Evolutionary conservation across 2,888 invertebrate genomes (phyloP).

Genomic region (Cosmorhoe ocellata): DNA sequence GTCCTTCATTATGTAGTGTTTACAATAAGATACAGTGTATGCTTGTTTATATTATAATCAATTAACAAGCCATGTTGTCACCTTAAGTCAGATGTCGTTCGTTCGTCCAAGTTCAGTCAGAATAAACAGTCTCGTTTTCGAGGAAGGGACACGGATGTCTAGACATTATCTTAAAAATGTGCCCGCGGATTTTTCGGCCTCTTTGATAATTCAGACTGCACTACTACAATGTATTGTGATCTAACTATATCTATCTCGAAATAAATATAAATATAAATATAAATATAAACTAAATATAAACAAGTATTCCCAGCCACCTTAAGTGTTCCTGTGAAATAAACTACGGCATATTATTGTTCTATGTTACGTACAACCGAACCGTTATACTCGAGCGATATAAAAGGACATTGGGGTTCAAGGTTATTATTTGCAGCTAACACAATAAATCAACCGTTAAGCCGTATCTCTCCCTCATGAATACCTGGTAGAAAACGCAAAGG

Average conservation of each 20-base stretch:
- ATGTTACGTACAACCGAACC: too few species aligned
- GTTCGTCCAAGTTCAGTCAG: conserved; percentile 6
- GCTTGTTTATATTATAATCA: conserved; percentile 12
- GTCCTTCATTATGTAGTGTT: not conserved
- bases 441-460: not conserved
- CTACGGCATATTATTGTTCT: too few species aligned
- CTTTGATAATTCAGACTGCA: not conserved
- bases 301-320: too few species aligned
- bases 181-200: not conserved
- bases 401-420: too few species aligned
- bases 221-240: too few species aligned
- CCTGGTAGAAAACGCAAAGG: not conserved
- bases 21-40: not conserved
- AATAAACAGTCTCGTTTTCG: conserved; percentile 17
- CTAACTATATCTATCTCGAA: too few species aligned
- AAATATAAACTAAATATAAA: too few species aligned
- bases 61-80: conserved; percentile 4
- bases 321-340: too few species aligned
- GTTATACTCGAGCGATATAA: too few species aligned
- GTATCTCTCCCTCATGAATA: not conserved
- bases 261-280: too few species aligned
- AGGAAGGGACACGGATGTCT: conserved; percentile 4
- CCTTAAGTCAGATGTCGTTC: not conserved
- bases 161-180: conserved; percentile 5
- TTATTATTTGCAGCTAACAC: not conserved